Base-by-base conservation (phyloP, 2,113 vertebrate genomes). In the Ceyx margarethae region DNA sequence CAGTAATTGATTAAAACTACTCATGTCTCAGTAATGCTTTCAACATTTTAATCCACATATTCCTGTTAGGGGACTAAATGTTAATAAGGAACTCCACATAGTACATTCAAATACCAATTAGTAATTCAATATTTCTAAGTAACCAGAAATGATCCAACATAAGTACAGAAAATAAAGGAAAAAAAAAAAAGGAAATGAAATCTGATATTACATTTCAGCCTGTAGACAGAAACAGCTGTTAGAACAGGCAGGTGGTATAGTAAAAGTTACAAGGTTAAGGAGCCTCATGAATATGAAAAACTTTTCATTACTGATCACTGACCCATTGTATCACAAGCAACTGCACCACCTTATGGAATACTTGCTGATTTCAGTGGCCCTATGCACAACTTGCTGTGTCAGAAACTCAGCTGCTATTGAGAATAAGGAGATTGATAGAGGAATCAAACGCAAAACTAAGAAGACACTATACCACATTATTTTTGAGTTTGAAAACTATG, bases 41-140 rank as follows among this genome's bases (percentile, higher is more conserved):
- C 66, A 94, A 69, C 71, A 91, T 91, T 94, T 95, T 80, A 93
- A 80, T 66, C 10, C 64, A 87, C 11, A 12, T 93, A 76, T 73
- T 89, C 54, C 58, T 89, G 31, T 69, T 92, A 89, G 7, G 11
- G 37, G 26, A 65, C 58, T 87, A 93, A 93, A 87, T 76, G 62
- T 76, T 82, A 95, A 81, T 66, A 58, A 5, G 76, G 67, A 73
- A 87, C 11, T 69, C 11, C 33, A 66, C 66, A 37, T 0, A 76
- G 23, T 50, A 54, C 12, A 29, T 81, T 87, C 58, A 85, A 92
- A 87, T 76, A 81, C 20, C 54, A 85, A 46, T 92, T 87, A 76
- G 8, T 42, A 89, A 89, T n/a, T 76, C 45, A 87, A 13, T 73
- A 85, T 54, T 81, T 82, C 54, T 66, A 85, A 87, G 45, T 76